phyloP scores from a whole-genome alignment of 2,113 vertebrate genomes.

The Emydura subglobosa region DNA sequence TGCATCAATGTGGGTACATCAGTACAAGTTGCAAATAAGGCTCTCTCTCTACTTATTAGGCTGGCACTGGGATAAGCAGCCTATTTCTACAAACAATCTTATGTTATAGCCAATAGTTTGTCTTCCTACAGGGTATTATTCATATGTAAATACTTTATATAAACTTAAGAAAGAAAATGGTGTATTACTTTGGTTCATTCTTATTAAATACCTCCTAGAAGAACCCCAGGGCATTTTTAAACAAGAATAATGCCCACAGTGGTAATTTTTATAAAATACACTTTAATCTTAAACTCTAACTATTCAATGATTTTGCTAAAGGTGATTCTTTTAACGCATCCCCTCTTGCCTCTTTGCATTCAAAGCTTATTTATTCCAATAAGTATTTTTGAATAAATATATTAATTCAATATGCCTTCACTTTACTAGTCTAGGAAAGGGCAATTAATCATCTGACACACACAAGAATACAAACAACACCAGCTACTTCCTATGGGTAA shows the following conservation, averaged over 20 bases:
- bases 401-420: conserved; percentile 52
- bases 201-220: background rate
- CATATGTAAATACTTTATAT: conserved; percentile 23
- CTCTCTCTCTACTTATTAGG: background rate
- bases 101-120: conserved; percentile 15
- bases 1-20: background rate
- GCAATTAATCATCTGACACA: conserved; percentile 35
- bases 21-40: background rate
- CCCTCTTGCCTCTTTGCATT: conserved; percentile 19
- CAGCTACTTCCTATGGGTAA: background rate
- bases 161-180: conserved; percentile 11
- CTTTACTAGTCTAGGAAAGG: conserved; percentile 11
- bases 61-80: background rate
- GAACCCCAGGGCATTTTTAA: conserved; percentile 32
- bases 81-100: background rate
- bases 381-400: conserved; percentile 22
- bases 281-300: conserved; percentile 31
- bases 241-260: conserved; percentile 3
- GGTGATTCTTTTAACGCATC: conserved; percentile 27
- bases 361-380: conserved; percentile 30
- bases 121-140: background rate
- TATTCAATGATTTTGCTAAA: conserved; percentile 35
- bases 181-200: conserved; percentile 26
- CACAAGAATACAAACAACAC: conserved; percentile 1
- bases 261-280: conserved; percentile 28